Evolutionary conservation across 2,888 invertebrate genomes (phyloP).

Genomic region (Ennomos erosarius): DNA sequence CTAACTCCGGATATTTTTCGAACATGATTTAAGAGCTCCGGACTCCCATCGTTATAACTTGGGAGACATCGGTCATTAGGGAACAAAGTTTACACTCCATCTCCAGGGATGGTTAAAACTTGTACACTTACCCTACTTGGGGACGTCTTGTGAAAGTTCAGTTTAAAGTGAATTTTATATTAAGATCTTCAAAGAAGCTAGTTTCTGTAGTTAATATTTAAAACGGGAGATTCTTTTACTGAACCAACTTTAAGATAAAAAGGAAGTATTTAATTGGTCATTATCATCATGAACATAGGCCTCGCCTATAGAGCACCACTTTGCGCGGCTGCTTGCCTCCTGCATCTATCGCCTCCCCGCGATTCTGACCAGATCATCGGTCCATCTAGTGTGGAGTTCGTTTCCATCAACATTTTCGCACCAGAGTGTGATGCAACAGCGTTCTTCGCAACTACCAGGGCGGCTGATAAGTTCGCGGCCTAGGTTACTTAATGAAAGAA

Average conservation of each 20-base stretch:
- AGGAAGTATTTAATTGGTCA: too few relatives aligned
- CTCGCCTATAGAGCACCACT: too few relatives aligned
- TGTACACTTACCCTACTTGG: constrained; percentile 18
- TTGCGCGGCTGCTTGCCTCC: too few relatives aligned
- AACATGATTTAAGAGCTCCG: constrained; percentile 24
- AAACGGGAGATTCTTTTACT: background rate
- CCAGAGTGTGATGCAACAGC: too few relatives aligned
- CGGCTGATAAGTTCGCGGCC: too few relatives aligned
- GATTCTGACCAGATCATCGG: too few relatives aligned
- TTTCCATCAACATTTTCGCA: too few relatives aligned
- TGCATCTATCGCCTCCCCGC: too few relatives aligned
- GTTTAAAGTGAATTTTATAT: constrained; percentile 22
- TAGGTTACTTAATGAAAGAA: too few relatives aligned
- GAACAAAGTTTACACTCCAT: constrained; percentile 7
- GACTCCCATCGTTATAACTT: constrained; percentile 39
- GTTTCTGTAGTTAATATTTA: constrained; percentile 4
- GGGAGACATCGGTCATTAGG: constrained; percentile 40
- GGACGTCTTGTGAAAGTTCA: constrained; percentile 9
- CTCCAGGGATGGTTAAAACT: constrained; percentile 17
- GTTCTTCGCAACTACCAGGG: too few relatives aligned
- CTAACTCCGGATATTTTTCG: constrained; percentile 23
- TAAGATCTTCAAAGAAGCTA: background rate
- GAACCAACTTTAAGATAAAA: background rate
- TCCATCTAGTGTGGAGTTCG: too few relatives aligned
- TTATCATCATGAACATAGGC: too few relatives aligned